phyloP scores from a whole-genome alignment of 2,888 invertebrate species.

The Harpalus rubripes region DNA sequence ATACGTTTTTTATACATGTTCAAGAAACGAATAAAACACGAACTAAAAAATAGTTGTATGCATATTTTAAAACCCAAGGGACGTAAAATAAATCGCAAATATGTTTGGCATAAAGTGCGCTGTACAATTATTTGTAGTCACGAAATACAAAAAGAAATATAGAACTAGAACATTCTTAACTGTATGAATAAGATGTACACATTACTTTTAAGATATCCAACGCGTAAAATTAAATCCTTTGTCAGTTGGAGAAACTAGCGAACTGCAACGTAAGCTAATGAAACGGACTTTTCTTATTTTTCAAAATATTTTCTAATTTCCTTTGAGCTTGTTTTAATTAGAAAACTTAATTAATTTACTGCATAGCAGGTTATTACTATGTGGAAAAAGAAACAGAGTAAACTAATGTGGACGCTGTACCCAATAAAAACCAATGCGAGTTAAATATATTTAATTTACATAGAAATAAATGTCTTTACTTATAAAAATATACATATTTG shows the following conservation, averaged over 20 bases:
- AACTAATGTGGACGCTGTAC: background rate
- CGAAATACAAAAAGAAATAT: background rate
- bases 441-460: background rate
- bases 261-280: constrained; percentile 5
- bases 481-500: background rate
- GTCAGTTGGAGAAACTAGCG: constrained; percentile 26
- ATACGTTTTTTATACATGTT: background rate
- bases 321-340: constrained; percentile 53
- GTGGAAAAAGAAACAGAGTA: background rate
- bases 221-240: constrained; percentile 29
- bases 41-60: constrained; percentile 46
- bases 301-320: constrained; percentile 36
- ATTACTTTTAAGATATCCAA: constrained; percentile 21
- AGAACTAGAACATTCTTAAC: constrained; percentile 1
- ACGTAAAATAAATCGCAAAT: constrained; percentile 36
- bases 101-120: constrained; percentile 32
- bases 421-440: background rate
- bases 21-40: constrained; percentile 26
- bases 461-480: background rate
- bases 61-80: constrained; percentile 42
- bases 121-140: constrained; percentile 38
- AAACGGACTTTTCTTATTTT: constrained; percentile 10
- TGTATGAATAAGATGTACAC: constrained; percentile 9
- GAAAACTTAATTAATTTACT: constrained; percentile 50
- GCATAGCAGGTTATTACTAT: constrained; percentile 4